These are phyloP conservation scores for Hemicrepidius hirtus DNA, from an alignment of 2,888 invertebrate species.

Conservation along the genomic window DNA sequence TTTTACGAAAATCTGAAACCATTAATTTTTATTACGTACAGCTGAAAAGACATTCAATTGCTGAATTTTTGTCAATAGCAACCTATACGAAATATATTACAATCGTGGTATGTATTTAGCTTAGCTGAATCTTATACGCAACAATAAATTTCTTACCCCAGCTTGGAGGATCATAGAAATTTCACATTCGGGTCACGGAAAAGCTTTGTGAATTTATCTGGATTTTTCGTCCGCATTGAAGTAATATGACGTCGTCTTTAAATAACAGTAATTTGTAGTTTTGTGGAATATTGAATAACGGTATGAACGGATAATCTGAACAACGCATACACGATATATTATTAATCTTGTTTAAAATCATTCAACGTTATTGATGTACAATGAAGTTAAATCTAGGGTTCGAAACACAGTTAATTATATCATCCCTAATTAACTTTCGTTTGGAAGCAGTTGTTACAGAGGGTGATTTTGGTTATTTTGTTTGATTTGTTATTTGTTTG, in stretches of 20 bases:
- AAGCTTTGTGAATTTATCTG: background rate
- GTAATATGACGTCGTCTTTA: background rate
- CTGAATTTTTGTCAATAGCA: background rate
- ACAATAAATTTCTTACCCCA: background rate
- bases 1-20: background rate
- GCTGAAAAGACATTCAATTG: background rate
- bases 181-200: slow-evolving; percentile 3
- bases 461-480: too few species aligned
- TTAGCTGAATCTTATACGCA: background rate
- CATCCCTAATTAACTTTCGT: slow-evolving; percentile 4
- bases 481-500: too few species aligned
- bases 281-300: background rate
- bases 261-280: background rate
- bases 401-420: slow-evolving; percentile 1
- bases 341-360: background rate
- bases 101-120: background rate
- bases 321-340: background rate
- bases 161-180: slow-evolving; percentile 2
- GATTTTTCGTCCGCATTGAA: background rate
- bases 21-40: background rate
- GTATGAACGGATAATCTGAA: background rate
- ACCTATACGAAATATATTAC: background rate
- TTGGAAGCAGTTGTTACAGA: background rate
- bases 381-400: background rate
- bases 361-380: background rate